Percentiles rank a stretch among this genome's conserved stretches.
phyloP scores from a whole-genome alignment of 2,888 invertebrate genomes.

The Laothoe populi region DNA sequence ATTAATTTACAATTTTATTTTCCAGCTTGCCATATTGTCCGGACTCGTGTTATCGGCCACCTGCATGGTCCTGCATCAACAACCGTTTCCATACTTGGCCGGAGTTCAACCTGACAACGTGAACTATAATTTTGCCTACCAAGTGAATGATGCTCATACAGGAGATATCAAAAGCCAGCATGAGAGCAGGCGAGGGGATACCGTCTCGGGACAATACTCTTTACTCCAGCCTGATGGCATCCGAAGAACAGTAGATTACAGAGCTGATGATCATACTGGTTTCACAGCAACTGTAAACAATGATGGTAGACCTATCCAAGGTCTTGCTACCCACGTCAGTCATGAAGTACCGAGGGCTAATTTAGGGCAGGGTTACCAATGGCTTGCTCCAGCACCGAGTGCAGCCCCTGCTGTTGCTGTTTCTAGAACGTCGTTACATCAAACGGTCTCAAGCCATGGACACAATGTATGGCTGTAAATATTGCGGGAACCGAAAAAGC shows the following conservation, averaged over 20 bases:
- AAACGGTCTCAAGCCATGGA: constrained; percentile 55
- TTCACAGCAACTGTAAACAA: constrained; percentile 83
- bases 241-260: constrained; percentile 82
- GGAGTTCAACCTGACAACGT: constrained; percentile 55
- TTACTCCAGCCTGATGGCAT: constrained; percentile 83
- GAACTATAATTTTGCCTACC: constrained; percentile 83
- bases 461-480: constrained; percentile 59
- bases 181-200: constrained; percentile 79
- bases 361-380: constrained; percentile 29
- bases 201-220: constrained; percentile 82
- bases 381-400: constrained; percentile 45
- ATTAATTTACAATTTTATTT: constrained; percentile 30
- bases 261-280: constrained; percentile 80
- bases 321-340: constrained; percentile 29
- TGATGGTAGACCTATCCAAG: constrained; percentile 45
- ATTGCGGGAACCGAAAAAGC: neutral
- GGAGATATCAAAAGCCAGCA: constrained; percentile 84
- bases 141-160: constrained; percentile 80
- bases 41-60: constrained; percentile 62
- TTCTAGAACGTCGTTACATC: constrained; percentile 64
- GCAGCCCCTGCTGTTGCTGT: constrained; percentile 58
- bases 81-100: constrained; percentile 44
- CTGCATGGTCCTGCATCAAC: constrained; percentile 66
- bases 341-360: constrained; percentile 31
- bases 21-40: constrained; percentile 50